Evolutionary conservation across 2,888 invertebrate genomes (phyloP), one percentile per base, ranked within the genome.

Genomic region (Drosophila koepferae): DNA sequence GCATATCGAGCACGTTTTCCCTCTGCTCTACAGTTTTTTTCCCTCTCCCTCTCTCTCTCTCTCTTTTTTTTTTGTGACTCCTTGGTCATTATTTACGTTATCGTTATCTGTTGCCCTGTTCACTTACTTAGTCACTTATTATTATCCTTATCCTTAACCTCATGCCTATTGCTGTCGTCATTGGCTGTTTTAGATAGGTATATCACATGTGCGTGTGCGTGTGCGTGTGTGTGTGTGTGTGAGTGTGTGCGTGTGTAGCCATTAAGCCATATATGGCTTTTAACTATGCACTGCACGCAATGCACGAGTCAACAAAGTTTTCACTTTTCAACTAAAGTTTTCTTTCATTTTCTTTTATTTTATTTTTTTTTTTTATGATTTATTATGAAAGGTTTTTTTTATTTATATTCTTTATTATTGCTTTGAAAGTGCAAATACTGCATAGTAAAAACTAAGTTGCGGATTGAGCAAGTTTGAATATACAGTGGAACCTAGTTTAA

Each of bases 11-110:
- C 88, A 85, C 85, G 83, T 87, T 71, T 63, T 60, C 53, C 64
- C 34, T 16, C 44, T 28, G 23, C 40, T 54, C 8, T 53, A 65
- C 69, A 55, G n/a, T 8, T 51, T 31, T 40, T 48, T 80, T 74
- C 36, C 12, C 36, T 40, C 40, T 16, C 16, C 1, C 8, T 74
- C 74, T 38, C 18, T 56, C n/a, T n/a, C n/a, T n/a, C n/a, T n/a
- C n/a, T n/a, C n/a, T n/a, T n/a, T 51, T 20, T 56, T n/a, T 58
- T 67, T 67, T 56, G 31, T 23, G 44, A 41, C 46, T 51, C 80
- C 77, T 76, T 75, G 82, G 81, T 81, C 91, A 88, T 91, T 91
- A 91, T 91, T 91, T 85, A 88, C 86, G 74, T 84, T 88, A 89
- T 89, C 90, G 75, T 82, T 88, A 85, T 85, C 81, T 83, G 80